Evolutionary conservation across 2,888 invertebrate genomes (phyloP).

Genomic region (Standfussiana lucernea): DNA sequence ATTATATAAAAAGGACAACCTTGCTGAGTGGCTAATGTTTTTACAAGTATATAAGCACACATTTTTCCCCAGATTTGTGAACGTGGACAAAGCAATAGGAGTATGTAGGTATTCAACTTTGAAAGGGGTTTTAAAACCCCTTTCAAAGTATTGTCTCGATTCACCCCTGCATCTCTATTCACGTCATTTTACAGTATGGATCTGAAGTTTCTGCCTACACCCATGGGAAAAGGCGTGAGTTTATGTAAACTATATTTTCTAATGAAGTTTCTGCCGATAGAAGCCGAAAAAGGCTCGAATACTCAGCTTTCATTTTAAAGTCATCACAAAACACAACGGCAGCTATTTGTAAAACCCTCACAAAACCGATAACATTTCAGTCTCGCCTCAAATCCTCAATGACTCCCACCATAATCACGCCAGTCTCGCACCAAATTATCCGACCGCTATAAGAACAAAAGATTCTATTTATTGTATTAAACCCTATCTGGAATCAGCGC

Average conservation of each 20-base stretch:
- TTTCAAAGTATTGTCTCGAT: background rate
- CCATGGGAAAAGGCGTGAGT: background rate
- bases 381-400: conserved; percentile 48
- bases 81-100: too few species aligned
- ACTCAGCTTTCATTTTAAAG: background rate
- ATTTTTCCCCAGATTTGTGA: background rate
- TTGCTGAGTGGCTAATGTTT: background rate
- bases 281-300: background rate
- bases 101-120: too few species aligned
- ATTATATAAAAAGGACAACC: background rate
- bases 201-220: background rate
- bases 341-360: conserved; percentile 24
- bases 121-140: too few species aligned
- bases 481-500: conserved; percentile 58
- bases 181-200: background rate
- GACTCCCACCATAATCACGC: conserved; percentile 55
- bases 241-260: background rate
- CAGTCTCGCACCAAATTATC: conserved; percentile 60
- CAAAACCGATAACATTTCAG: conserved; percentile 40
- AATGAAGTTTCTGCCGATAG: background rate
- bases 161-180: background rate
- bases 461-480: conserved; percentile 65
- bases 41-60: background rate
- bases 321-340: conserved; percentile 1
- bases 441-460: conserved; percentile 60